Evolutionary conservation across 2,113 vertebrate genomes (phyloP).

Genomic region (Paratilapia polleni): DNA sequence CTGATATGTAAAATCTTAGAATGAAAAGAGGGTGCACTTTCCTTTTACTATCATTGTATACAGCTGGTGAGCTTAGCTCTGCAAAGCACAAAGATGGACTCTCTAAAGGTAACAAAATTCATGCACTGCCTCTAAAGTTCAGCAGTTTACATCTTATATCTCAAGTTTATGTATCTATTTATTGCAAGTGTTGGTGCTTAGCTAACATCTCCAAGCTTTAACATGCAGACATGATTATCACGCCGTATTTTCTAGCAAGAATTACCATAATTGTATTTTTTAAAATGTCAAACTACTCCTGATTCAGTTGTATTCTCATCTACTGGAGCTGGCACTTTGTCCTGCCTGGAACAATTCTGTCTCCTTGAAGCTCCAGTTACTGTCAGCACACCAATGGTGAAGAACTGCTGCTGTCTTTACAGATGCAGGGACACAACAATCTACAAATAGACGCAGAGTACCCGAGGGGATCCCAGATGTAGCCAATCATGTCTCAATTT

Average conservation of each 20-base stretch:
- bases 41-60: too few relatives aligned
- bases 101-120: background rate
- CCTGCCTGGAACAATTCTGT: background rate
- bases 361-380: background rate
- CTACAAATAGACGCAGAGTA: conserved; percentile 14
- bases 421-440: background rate
- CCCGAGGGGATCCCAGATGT: conserved; percentile 36
- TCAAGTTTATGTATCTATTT: background rate
- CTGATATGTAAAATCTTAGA: background rate
- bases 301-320: background rate
- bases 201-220: background rate
- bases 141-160: background rate
- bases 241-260: background rate
- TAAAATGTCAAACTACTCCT: background rate
- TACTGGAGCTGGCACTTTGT: background rate
- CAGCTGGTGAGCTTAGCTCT: background rate
- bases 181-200: background rate
- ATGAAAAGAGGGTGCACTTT: too few relatives aligned
- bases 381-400: background rate
- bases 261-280: background rate
- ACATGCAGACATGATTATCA: too few relatives aligned
- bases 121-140: background rate
- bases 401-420: conserved; percentile 8
- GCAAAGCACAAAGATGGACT: background rate
- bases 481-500: conserved; percentile 16